phyloP scores from a whole-genome alignment of 2,797 vertebrate species.

The Etheostoma nigrum region DNA sequence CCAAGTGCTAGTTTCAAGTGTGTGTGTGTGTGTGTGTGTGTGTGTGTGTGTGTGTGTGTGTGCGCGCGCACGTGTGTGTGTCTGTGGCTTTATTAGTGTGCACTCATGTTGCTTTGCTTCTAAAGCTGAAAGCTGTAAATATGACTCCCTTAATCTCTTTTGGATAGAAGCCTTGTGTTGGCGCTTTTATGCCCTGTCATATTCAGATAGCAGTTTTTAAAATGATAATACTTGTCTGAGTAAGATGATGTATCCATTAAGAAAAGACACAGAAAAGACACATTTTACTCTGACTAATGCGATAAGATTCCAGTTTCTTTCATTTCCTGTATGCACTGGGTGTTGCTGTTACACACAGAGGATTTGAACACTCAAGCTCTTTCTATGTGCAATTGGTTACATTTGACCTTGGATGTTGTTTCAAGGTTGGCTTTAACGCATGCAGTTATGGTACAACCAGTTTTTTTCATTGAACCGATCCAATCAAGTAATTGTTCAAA shows the following conservation, averaged over 20 bases:
- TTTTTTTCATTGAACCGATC: too few species aligned
- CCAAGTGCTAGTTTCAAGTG: not conserved
- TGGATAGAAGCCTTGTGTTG: constrained; percentile 7
- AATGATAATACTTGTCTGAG: constrained; percentile 20
- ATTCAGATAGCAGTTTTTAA: constrained; percentile 14
- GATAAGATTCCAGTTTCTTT: constrained; percentile 24
- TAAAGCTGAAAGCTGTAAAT: not conserved
- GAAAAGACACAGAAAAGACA: not conserved
- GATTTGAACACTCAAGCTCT: too few species aligned
- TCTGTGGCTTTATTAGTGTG: not conserved
- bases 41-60: too few species aligned
- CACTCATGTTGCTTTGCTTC: constrained; percentile 5
- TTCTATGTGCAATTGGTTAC: too few species aligned
- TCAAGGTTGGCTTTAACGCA: too few species aligned
- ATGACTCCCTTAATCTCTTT: not conserved
- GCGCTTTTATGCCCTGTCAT: constrained; percentile 25
- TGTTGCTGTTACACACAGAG: not conserved
- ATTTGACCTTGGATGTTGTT: too few species aligned
- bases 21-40: not conserved
- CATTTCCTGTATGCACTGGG: constrained; percentile 14
- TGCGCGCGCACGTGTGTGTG: not conserved
- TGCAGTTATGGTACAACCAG: too few species aligned
- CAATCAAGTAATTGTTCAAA: too few species aligned
- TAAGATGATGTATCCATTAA: constrained; percentile 26
- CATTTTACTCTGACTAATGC: constrained; percentile 32